phyloP scores from a whole-genome alignment of 2,888 invertebrate genomes.

The Argyra leucocephala region DNA sequence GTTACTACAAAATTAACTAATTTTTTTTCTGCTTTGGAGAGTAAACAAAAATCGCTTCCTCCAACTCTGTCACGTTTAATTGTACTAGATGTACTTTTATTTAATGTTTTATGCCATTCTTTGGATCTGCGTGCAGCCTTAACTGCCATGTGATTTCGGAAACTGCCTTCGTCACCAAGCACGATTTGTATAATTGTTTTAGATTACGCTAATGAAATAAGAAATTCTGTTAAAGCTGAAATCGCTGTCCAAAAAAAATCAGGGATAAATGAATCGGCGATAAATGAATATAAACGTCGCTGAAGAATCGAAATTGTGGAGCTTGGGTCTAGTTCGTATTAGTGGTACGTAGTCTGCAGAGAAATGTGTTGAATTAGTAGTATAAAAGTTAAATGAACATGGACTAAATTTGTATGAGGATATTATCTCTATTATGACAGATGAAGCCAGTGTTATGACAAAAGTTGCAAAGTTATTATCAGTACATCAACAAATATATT shows the following conservation, averaged over 20 bases:
- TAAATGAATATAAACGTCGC: conserved; percentile 12
- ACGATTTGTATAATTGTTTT: conserved; percentile 10
- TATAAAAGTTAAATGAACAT: conserved; percentile 22
- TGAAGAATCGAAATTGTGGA: conserved; percentile 19
- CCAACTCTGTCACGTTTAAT: conserved; percentile 7
- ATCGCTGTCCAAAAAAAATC: neutral
- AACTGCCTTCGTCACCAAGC: conserved; percentile 1
- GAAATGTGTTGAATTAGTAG: conserved; percentile 18
- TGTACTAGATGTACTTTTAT: conserved; percentile 11
- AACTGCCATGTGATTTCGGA: conserved; percentile 3
- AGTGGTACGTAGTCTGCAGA: conserved; percentile 10
- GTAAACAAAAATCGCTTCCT: conserved; percentile 8
- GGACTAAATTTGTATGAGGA: conserved; percentile 16
- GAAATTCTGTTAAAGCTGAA: conserved; percentile 4
- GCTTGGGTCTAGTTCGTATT: conserved; percentile 24
- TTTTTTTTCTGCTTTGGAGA: conserved; percentile 8
- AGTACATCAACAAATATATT: no score
- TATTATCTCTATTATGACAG: neutral
- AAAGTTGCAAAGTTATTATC: no score
- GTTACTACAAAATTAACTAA: conserved; percentile 7
- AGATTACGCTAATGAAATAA: conserved; percentile 9
- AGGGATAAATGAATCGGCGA: conserved; percentile 20
- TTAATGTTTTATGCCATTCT: conserved; percentile 12
- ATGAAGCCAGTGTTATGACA: no score
- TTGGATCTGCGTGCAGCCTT: conserved; percentile 11